These are phyloP conservation scores for Vanessa cardui DNA, from an alignment of 2,888 invertebrate genomes.

Conservation along the genomic window DNA sequence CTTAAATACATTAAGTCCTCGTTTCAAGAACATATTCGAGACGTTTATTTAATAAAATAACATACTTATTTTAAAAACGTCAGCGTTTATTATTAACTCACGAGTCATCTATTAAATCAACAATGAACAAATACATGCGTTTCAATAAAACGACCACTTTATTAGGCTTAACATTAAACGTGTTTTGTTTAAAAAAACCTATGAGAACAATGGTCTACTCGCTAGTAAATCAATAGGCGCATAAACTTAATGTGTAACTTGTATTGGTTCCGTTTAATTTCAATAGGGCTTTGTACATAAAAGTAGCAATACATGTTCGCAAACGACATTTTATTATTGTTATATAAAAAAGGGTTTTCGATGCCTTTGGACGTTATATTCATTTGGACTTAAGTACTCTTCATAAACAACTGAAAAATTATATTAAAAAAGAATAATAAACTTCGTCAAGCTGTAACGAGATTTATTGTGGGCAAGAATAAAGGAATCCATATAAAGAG, in stretches of 20 bases:
- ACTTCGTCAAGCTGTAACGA: conserved; percentile 16
- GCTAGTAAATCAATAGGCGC: conserved; percentile 33
- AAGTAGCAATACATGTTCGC: neutral
- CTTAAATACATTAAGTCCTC: too few species aligned
- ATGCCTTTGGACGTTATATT: neutral
- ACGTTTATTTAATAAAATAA: too few species aligned
- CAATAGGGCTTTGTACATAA: neutral
- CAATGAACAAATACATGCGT: conserved; percentile 56
- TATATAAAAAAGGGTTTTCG: neutral
- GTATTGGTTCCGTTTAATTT: neutral
- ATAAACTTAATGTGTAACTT: conserved; percentile 29
- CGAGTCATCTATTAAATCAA: conserved; percentile 47
- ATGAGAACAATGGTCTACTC: conserved; percentile 34
- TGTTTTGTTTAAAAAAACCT: conserved; percentile 40
- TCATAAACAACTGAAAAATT: neutral
- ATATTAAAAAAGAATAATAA: conserved; percentile 25
- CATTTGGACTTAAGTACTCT: neutral
- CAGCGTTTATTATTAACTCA: neutral
- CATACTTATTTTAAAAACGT: too few species aligned
- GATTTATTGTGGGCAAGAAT: conserved; percentile 30
- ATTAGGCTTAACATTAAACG: conserved; percentile 49
- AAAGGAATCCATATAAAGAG: conserved; percentile 28
- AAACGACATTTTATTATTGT: neutral
- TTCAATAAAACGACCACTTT: conserved; percentile 53
- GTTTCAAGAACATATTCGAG: too few species aligned